Conservation (phyloP, 2,888 invertebrate species). For the Pseudococcus longispinus region DNA sequence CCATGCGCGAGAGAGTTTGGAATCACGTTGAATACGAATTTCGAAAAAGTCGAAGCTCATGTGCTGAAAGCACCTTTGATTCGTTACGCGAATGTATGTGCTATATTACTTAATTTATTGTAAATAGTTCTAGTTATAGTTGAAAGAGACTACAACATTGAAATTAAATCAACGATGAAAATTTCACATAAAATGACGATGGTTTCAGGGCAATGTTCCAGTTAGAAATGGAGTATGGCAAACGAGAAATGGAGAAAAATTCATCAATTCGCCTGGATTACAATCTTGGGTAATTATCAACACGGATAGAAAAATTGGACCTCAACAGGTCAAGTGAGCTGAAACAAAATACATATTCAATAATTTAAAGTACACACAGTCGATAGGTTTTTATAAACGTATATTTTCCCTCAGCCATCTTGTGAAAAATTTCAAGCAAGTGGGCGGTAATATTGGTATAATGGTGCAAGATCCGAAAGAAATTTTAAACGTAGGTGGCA, state of each 20-base stretch:
- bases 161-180: not conserved
- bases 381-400: not conserved
- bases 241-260: constrained; percentile 58
- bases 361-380: too few species aligned
- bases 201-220: not conserved
- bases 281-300: constrained; percentile 66
- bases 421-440: not conserved
- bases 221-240: constrained; percentile 56
- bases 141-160: too few species aligned
- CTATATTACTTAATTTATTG: too few species aligned
- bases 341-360: not conserved
- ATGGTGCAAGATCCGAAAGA: not conserved
- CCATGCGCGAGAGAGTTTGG: constrained; percentile 80
- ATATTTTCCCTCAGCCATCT: not conserved
- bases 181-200: not conserved
- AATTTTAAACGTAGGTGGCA: not conserved
- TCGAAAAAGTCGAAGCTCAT: constrained; percentile 80
- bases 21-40: constrained; percentile 75
- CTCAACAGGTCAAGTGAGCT: not conserved
- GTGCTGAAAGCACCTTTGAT: constrained; percentile 79
- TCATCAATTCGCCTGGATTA: constrained; percentile 60
- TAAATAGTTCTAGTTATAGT: not conserved
- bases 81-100: constrained; percentile 67
- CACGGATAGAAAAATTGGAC: constrained; percentile 60
- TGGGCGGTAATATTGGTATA: constrained; percentile 40